These are phyloP conservation scores for Agriopis marginaria DNA, from an alignment of 2,888 invertebrate genomes.

Conservation along the genomic window DNA sequence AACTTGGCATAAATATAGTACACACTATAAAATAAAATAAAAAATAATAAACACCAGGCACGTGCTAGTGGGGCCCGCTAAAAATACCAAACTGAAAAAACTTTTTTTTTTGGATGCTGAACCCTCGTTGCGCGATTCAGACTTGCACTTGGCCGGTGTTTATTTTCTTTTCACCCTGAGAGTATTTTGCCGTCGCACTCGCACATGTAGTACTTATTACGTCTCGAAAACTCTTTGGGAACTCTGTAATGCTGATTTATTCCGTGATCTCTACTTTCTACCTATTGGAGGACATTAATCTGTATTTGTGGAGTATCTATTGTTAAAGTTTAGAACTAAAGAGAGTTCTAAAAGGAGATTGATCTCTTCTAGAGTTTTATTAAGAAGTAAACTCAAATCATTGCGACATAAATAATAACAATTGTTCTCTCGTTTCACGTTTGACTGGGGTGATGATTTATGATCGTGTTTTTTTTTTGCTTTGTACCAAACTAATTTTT, in stretches of 20 bases:
- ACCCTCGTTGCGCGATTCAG: too few species aligned
- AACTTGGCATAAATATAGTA: too few species aligned
- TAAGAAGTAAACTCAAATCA: neutral
- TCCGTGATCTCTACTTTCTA: slow-evolving; percentile 6
- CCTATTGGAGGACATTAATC: slow-evolving; percentile 36
- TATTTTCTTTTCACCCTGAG: too few species aligned
- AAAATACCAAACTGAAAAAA: too few species aligned
- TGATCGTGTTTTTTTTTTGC: neutral
- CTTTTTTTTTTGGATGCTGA: too few species aligned
- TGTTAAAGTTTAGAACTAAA: slow-evolving; percentile 34
- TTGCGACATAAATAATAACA: slow-evolving; percentile 1
- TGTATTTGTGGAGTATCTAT: slow-evolving; percentile 39
- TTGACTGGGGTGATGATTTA: too few species aligned
- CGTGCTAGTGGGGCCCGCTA: too few species aligned
- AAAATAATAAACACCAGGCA: too few species aligned
- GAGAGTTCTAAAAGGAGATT: slow-evolving; percentile 9
- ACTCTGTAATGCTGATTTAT: neutral
- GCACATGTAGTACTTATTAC: neutral
- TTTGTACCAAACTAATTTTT: too few species aligned
- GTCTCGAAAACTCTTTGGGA: neutral
- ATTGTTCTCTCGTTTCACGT: neutral
- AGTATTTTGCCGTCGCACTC: too few species aligned
- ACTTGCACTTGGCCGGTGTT: too few species aligned
- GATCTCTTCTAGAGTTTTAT: slow-evolving; percentile 14
- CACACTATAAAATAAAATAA: too few species aligned